Base-by-base conservation (phyloP, 2,888 invertebrate genomes). In the Eupeodes luniger region DNA sequence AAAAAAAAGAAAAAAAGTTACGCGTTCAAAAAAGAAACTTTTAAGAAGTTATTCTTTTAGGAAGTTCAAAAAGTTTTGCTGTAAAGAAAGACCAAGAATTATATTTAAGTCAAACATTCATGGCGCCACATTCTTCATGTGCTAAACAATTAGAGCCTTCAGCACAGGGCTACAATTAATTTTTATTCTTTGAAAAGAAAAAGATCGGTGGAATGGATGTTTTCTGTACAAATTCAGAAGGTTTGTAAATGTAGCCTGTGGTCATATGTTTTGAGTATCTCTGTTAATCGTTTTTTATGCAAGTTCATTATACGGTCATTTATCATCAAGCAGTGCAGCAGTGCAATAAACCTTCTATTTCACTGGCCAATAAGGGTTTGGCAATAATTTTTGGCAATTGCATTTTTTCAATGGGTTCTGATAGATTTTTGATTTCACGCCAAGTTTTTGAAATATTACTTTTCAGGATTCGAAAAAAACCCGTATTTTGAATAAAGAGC, bases 221-320 rank as follows among this genome's bases (percentile, higher is more conserved):
- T 5, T 66, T 11, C 36, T 14, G 4, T 11, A 11, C 14, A 27
- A 49, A 27, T 49, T 16, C 36, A 12, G 2, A 49, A 51, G 67
- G 19, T 9, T 77, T 47, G 64, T 75, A 66, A 61, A 69, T 67
- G 9, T 7, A 27, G 77, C 87, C 77, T 61, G 51, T 51, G 84
- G 87, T 61, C 40, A 27, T 57, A 77, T 76, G 72, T 64, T 36
- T 9, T 40, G 40, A 44, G 16, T 70, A 75, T 81, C 64, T 79
- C 74, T 80, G 72, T 74, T 80, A 83, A 80, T 83, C 87, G 87
- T 84, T 77, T 16, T 40, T 76, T 72, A 76, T 78, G 84, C 77
- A 77, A 55, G 53, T 59, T 84, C 57, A 62, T 81, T 62, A 7
- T 5, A 77, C 57, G 62, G 87, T 88, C 81, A 88, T 88, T 88